Evolutionary conservation across 2,888 invertebrate genomes (phyloP), one percentile per base, ranked within the genome.

Genomic region (Pemphredon lugubris): DNA sequence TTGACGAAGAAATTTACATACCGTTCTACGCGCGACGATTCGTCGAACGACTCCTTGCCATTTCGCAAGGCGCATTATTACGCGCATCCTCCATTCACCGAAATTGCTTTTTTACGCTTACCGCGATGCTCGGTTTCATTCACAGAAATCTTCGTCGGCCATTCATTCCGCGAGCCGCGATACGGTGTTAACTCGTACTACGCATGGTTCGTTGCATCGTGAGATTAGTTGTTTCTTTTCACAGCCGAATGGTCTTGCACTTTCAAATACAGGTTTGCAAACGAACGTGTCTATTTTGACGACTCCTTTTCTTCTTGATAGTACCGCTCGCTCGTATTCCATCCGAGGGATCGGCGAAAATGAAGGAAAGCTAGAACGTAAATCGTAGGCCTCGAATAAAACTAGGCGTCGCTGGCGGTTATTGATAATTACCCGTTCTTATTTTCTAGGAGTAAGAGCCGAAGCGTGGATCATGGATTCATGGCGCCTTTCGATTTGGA

Each of bases 391-490:
- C n/a, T n/a, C n/a, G n/a, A n/a, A n/a, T n/a, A n/a, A n/a, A n/a
- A n/a, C n/a, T n/a, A n/a, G n/a, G n/a, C n/a, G n/a, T n/a, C n/a
- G n/a, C n/a, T n/a, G n/a, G n/a, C n/a, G n/a, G n/a, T n/a, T n/a
- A 13, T 26, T 34, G 34, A 34, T n/a, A 34, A 34, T 34, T 34
- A 7, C 34, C 7, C 4, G 11, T 34, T 7, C n/a, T 34, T 7
- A 34, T 34, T 64, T 79, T 78, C 32, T 93, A 96, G 96, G 96
- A 96, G 95, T 90, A 96, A 96, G 91, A 96, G 96, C 90, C 94
- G 96, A 84, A 96, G 96, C 85, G 96, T 96, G 86, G 96, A 96
- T 91, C 96, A 96, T 92, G 96, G 96, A 86, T 94, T 96, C 88
- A 93, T 95, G 75, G 93, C 96, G 80, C 96, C 96, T 74, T 96